Evolutionary conservation across 2,797 vertebrate genomes (phyloP).

Genomic region (Crenuchus spilurus): DNA sequence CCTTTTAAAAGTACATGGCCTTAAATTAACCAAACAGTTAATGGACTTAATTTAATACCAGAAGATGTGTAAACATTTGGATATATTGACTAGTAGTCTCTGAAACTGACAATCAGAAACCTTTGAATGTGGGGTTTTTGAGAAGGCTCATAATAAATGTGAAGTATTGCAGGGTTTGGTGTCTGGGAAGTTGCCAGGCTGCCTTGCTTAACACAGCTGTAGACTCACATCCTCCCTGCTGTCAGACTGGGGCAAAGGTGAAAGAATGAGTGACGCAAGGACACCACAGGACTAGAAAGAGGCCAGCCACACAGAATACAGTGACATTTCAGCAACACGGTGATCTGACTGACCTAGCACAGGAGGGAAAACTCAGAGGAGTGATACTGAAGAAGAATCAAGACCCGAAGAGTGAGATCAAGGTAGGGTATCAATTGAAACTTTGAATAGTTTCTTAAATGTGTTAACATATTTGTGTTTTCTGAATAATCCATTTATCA

Average conservation of each 20-base stretch:
- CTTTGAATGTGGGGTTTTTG: background rate
- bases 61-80: background rate
- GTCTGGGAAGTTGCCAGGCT: background rate
- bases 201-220: conserved; percentile 40
- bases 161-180: background rate
- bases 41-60: background rate
- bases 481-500: background rate
- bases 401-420: background rate
- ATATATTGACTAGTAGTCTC: background rate
- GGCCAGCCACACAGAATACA: conserved; percentile 21
- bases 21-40: background rate
- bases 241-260: conserved; percentile 70
- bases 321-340: conserved; percentile 19
- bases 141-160: background rate
- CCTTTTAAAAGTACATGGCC: too few species aligned
- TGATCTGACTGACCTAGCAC: conserved; percentile 23
- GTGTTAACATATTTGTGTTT: background rate
- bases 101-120: background rate
- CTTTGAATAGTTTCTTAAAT: background rate
- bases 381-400: background rate
- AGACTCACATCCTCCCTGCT: conserved; percentile 38
- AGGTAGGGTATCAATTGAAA: conserved; percentile 11
- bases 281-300: conserved; percentile 27
- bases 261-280: conserved; percentile 62
- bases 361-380: background rate